Evolutionary conservation across 2,113 vertebrate species (phyloP), one percentile per base, ranked within the genome.

Genomic region (Gavia stellata): DNA sequence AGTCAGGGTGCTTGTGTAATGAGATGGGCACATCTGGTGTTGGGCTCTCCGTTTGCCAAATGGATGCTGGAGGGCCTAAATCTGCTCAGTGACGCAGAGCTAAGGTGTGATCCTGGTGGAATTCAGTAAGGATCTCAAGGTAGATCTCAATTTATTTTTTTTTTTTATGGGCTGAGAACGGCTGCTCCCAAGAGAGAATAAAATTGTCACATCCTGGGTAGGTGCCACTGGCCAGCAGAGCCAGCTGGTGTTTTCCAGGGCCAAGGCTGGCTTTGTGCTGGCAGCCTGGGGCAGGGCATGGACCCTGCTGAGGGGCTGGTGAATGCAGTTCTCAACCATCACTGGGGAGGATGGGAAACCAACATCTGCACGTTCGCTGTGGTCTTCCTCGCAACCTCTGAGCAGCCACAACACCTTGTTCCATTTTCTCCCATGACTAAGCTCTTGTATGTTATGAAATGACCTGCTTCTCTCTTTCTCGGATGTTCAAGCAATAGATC

Each of bases 281-380:
- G 52, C 68, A 58, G 55, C 26, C 47, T 36, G 61, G 42, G 38
- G 17, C 40, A 56, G 19, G 62, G 24, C n/a, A 20, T 1, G 13
- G 67, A 11, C 29, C 18, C 23, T 28, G 17, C 3, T 8, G 49
- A 34, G 65, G 28, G 42, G 24, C 33, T 88, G 24, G 25, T 26
- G 34, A 61, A 8, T 20, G 50, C 28, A 20, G 28, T 50, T 73
- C 33, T 38, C 1, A 1, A 1, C 36, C 0, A 1, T 34, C 38
- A 5, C 12, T 18, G 36, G 11, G 15, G 33, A 47, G 23, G 11
- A 26, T 0, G 12, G 61, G 47, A 81, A 40, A 34, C 29, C 10
- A 13, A 5, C 4, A 20, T 40, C 73, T 67, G 18, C 17, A 3
- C 0, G 0, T 63, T 72, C 0, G 2, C 33, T 55, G 59, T 82